phyloP scores from a whole-genome alignment of 2,113 vertebrate species.

The Amblyopsis rosae region DNA sequence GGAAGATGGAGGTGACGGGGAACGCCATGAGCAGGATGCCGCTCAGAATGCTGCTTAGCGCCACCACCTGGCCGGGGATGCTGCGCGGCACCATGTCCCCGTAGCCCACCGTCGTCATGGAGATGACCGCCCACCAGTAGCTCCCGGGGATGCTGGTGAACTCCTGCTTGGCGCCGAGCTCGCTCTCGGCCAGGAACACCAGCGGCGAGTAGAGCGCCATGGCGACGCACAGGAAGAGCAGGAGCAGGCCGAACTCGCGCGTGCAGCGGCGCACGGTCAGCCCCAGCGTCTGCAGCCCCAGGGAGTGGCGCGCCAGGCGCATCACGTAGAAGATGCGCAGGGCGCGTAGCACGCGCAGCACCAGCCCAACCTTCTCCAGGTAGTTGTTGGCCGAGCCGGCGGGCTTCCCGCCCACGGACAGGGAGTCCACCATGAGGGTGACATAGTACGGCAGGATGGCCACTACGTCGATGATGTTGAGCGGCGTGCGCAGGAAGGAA shows the following conservation, averaged over 20 bases:
- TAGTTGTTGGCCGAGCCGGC: slow-evolving; percentile 86
- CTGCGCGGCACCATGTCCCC: slow-evolving; percentile 97
- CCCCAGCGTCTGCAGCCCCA: slow-evolving; percentile 91
- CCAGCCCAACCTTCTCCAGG: slow-evolving; percentile 90
- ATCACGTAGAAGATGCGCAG: slow-evolving; percentile 94
- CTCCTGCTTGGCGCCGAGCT: slow-evolving; percentile 92
- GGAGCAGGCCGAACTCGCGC: slow-evolving; percentile 88
- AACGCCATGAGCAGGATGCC: slow-evolving; percentile 98
- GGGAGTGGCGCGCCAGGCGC: slow-evolving; percentile 90
- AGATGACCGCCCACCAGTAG: slow-evolving; percentile 99
- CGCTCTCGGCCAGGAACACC: slow-evolving; percentile 92
- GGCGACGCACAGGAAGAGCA: slow-evolving; percentile 94
- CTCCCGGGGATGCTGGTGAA: slow-evolving; percentile 94
- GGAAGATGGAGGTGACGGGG: slow-evolving; percentile 95
- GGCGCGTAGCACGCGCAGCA: slow-evolving; percentile 88
- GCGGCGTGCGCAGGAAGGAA: slow-evolving; percentile 87
- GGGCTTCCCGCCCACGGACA: slow-evolving; percentile 74
- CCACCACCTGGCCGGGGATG: slow-evolving; percentile 95
- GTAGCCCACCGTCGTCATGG: slow-evolving; percentile 97
- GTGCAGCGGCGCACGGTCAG: slow-evolving; percentile 91
- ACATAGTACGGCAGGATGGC: slow-evolving; percentile 95
- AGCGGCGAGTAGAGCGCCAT: slow-evolving; percentile 93
- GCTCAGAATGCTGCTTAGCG: slow-evolving; percentile 94
- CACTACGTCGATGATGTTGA: slow-evolving; percentile 92
- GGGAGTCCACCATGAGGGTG: slow-evolving; percentile 86